Base-by-base conservation (phyloP, 2,888 invertebrate genomes). In the Himalopsyche tibetana region DNA sequence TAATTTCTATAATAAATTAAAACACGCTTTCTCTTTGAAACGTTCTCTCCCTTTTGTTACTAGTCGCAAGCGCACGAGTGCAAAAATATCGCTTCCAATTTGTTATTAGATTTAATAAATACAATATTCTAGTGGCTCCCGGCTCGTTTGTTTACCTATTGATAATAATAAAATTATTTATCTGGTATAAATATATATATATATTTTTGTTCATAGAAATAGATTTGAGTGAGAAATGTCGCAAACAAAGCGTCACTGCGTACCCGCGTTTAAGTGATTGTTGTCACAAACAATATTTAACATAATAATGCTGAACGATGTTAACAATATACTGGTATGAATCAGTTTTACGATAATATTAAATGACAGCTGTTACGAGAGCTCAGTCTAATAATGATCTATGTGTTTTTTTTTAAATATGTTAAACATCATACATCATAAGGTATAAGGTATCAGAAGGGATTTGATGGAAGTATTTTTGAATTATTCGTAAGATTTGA, bases 121-220 rank as follows among this genome's bases (percentile, higher is more conserved):
- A 63, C 63, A 63, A 63, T 63, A 63, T 63, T 63, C 63, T 63
- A 63, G 63, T 63, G 63, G 63, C 63, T 63, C 63, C 63, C 63
- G 63, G n/a, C 28, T 28, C 63, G 28, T 63, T 63, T 19, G 63
- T 63, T 63, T 63, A 63, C 63, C 19, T 63, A 63, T 28, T 63
- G 63, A 63, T 63, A 56, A 56, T 56, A 56, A 56, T 56, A 63
- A 28, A 63, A 63, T 63, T 19, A 63, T 63, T 63, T 63, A 63
- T 63, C 63, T 63, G 6, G 19, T 63, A 63, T 63, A 63, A 63
- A 63, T 63, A 63, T 63, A 63, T 63, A 63, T 63, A 63, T 12
- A 63, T 63, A 63, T 63, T 63, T 63, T 63, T 63, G 63, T 63
- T 63, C 19, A 19, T 63, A 63, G 63, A 63, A 63, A 63, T 63